A percentile compares a stretch with the other conserved stretches of the same genome.
Conservation (phyloP, 2,797 vertebrate species). For the Channa striata region DNA sequence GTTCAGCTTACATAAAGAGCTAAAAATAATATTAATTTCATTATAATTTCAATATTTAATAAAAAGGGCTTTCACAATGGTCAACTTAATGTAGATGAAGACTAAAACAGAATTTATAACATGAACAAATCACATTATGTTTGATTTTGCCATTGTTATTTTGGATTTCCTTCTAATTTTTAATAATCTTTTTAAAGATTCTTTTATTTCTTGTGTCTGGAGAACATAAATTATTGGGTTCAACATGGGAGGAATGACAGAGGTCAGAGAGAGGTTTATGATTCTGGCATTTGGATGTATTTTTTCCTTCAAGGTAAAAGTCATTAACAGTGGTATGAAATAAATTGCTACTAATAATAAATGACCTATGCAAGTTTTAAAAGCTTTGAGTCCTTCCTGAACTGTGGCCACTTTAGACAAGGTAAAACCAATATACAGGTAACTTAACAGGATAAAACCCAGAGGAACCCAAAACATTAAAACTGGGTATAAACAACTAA, state of each 20-base stretch:
- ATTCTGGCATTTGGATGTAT: conserved; percentile 66
- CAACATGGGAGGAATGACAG: conserved; percentile 64
- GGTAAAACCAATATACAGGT: conserved; percentile 50
- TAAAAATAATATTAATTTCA: no score
- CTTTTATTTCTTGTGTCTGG: conserved; percentile 72
- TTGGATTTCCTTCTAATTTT: conserved; percentile 1
- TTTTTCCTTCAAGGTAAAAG: conserved; percentile 28
- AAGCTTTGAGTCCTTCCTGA: conserved; percentile 51
- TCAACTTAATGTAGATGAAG: no score
- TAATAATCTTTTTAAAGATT: conserved; percentile 49
- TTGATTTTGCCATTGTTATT: background rate
- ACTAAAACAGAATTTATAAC: background rate
- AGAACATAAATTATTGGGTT: conserved; percentile 77
- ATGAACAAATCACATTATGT: background rate
- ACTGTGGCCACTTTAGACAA: conserved; percentile 53
- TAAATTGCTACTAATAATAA: conserved; percentile 69
- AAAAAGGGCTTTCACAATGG: no score
- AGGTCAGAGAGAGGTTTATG: conserved; percentile 66
- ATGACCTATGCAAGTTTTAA: conserved; percentile 72
- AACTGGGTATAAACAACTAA: background rate
- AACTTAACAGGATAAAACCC: conserved; percentile 51
- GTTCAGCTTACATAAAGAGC: no score
- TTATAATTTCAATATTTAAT: no score
- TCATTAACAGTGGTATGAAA: conserved; percentile 62
- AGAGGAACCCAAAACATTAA: conserved; percentile 52